Evolutionary conservation across 1,140 invertebrate genomes (phyloP).

Genomic region (Saccostrea glomerata): DNA sequence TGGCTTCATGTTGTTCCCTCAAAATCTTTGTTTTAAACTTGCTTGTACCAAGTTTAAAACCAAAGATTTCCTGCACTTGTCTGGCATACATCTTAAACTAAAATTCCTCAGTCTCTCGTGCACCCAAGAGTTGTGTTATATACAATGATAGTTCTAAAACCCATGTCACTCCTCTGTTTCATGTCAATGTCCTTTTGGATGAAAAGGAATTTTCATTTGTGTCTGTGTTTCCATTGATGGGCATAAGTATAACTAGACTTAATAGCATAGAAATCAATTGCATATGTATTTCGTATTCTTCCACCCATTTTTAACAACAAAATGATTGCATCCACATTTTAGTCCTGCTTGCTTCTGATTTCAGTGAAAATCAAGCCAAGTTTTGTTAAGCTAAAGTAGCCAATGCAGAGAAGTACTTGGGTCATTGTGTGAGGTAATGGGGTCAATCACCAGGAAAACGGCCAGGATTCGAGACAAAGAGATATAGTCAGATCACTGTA

Average conservation of each 20-base stretch:
- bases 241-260: no score
- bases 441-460: slow-evolving; percentile 67
- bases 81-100: neutral
- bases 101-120: neutral
- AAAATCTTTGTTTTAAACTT: neutral
- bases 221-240: no score
- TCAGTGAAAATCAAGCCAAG: slow-evolving; percentile 67
- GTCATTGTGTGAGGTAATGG: slow-evolving; percentile 64
- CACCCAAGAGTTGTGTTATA: neutral
- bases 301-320: no score
- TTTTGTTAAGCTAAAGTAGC: slow-evolving; percentile 61
- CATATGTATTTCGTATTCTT: neutral
- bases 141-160: neutral
- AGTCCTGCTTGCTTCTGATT: neutral
- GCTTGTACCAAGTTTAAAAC: neutral
- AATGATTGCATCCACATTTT: no score
- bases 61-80: neutral
- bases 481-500: slow-evolving; percentile 16
- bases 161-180: neutral
- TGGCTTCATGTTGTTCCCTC: neutral
- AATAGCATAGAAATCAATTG: no score
- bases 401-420: slow-evolving; percentile 66
- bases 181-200: neutral
- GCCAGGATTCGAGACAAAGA: slow-evolving; percentile 70
- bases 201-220: neutral